A percentile compares a stretch with the other conserved stretches of the same genome.
Conservation (phyloP, 2,888 invertebrate genomes). For the Gisinianus flammeolus region DNA sequence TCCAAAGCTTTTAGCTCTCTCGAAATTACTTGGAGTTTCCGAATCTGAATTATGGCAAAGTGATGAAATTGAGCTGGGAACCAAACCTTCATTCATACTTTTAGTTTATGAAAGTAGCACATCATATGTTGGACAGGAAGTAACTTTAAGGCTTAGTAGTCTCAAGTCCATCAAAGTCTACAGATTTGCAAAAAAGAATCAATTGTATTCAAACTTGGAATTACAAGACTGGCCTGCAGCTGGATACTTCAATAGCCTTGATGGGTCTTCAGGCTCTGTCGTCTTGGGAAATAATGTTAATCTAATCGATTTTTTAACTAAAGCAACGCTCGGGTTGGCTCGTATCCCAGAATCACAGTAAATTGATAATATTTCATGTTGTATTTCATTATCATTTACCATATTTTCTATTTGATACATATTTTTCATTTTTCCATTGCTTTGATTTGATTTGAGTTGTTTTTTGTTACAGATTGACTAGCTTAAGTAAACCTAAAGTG, state of each 20-base stretch:
- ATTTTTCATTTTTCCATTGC: background rate
- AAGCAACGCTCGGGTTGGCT: constrained; percentile 11
- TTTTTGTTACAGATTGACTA: too few species aligned
- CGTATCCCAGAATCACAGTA: constrained; percentile 11
- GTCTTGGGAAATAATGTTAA: constrained; percentile 45
- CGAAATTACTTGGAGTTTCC: background rate
- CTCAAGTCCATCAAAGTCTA: constrained; percentile 42
- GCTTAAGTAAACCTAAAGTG: too few species aligned
- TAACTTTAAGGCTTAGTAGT: constrained; percentile 64
- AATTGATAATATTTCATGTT: background rate
- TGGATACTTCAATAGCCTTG: constrained; percentile 42
- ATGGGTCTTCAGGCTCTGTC: constrained; percentile 41
- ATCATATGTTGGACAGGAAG: constrained; percentile 70
- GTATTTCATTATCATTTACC: too few species aligned
- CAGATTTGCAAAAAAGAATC: constrained; percentile 48
- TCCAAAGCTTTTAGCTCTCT: constrained; percentile 42
- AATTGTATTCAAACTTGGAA: constrained; percentile 43
- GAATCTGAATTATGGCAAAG: constrained; percentile 64
- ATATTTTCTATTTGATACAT: too few species aligned
- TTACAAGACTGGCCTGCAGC: constrained; percentile 56
- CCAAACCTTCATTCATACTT: constrained; percentile 28
- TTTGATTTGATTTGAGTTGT: background rate
- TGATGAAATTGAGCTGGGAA: constrained; percentile 56
- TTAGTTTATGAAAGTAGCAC: constrained; percentile 41
- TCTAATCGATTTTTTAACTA: constrained; percentile 40